These are phyloP conservation scores for Leptobrachium leishanense DNA, from an alignment of 2,113 vertebrate species.

Conservation along the genomic window DNA sequence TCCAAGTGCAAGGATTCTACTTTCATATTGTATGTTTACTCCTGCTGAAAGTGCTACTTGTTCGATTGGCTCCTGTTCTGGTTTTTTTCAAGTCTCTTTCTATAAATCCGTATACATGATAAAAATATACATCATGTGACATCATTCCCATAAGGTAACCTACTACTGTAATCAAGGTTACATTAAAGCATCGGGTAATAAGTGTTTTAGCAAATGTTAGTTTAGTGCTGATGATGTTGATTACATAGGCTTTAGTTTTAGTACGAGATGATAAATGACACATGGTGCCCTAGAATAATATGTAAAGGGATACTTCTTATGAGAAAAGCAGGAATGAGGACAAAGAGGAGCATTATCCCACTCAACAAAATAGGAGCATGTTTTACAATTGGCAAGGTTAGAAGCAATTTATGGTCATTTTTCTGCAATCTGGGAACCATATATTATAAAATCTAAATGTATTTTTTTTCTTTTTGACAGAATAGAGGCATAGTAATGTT, in stretches of 20 bases:
- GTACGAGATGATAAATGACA: constrained; percentile 37
- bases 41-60: background rate
- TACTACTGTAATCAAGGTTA: background rate
- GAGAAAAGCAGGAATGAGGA: constrained; percentile 36
- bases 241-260: background rate
- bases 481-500: background rate
- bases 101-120: background rate
- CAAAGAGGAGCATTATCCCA: constrained; percentile 24
- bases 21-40: background rate
- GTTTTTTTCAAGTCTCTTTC: background rate
- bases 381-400: background rate
- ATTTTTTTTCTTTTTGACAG: background rate
- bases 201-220: constrained; percentile 28
- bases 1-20: background rate
- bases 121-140: background rate
- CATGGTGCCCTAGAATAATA: constrained; percentile 36
- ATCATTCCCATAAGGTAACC: background rate
- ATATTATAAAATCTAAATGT: background rate
- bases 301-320: constrained; percentile 22
- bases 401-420: constrained; percentile 2
- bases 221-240: constrained; percentile 16
- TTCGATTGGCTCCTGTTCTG: background rate
- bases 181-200: background rate
- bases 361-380: background rate
- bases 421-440: constrained; percentile 29